These are phyloP conservation scores for Lasaia peninsularis DNA, from an alignment of 1,140 invertebrate species.

Conservation along the genomic window DNA sequence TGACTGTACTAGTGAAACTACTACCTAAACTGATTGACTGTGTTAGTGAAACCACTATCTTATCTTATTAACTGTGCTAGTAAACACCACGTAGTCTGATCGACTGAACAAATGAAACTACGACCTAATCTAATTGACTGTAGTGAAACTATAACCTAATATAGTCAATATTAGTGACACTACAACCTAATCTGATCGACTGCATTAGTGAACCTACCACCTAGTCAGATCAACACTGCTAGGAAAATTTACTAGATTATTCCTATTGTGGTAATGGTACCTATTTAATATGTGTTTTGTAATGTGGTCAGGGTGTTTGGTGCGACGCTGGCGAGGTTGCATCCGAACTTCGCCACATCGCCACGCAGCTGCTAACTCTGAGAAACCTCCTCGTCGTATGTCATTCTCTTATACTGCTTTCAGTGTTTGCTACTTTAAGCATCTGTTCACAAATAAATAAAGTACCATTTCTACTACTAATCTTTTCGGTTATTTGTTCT, in stretches of 20 bases:
- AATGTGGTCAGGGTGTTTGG: constrained; percentile 41
- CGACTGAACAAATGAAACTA: neutral
- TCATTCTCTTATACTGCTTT: constrained; percentile 13
- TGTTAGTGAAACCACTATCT: no score
- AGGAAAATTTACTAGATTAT: neutral
- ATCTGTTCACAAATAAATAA: no score
- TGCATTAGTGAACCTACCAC: no score
- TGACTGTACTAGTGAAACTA: no score
- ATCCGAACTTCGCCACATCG: constrained; percentile 44
- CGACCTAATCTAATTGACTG: no score
- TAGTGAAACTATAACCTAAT: no score
- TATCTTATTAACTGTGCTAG: no score
- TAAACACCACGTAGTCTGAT: no score
- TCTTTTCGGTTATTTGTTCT: no score
- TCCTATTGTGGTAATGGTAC: neutral
- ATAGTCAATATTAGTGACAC: no score
- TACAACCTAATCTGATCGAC: neutral
- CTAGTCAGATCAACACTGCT: no score
- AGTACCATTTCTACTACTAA: no score
- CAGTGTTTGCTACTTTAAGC: constrained; percentile 23
- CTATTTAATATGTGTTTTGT: neutral
- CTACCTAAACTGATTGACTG: neutral
- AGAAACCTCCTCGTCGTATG: constrained; percentile 44
- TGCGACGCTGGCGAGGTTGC: constrained; percentile 29
- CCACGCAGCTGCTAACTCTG: constrained; percentile 42